These are phyloP conservation scores for Drosophila murphyi DNA, from an alignment of 1,140 invertebrate species.

Conservation along the genomic window DNA sequence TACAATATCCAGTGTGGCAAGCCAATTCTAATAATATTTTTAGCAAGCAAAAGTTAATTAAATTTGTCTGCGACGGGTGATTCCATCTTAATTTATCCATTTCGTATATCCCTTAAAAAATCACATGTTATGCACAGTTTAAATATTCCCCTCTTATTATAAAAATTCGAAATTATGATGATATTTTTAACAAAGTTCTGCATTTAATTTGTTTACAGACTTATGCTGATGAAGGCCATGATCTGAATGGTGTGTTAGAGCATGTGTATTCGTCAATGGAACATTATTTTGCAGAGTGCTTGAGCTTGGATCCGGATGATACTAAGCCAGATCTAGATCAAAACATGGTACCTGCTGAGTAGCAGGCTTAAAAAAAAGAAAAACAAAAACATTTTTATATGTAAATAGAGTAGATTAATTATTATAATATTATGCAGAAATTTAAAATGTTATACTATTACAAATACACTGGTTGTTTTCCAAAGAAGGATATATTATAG, in stretches of 20 bases:
- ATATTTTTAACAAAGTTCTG: neutral
- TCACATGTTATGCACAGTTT: no score
- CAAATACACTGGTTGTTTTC: conserved; percentile 31
- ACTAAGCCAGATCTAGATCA: conserved; percentile 79
- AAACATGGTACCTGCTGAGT: conserved; percentile 80
- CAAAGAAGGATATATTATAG: conserved; percentile 18
- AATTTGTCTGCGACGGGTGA: no score
- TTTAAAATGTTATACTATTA: conserved; percentile 43
- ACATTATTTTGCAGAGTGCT: conserved; percentile 92
- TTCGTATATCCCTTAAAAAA: no score
- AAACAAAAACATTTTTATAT: conserved; percentile 10
- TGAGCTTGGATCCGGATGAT: conserved; percentile 91
- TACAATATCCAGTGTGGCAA: no score
- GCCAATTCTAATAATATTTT: no score
- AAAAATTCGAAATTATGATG: neutral
- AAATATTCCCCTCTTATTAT: no score
- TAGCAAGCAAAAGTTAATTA: no score
- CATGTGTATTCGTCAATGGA: conserved; percentile 94
- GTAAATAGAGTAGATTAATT: conserved; percentile 51
- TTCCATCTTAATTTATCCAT: no score
- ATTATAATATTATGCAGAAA: conserved; percentile 26
- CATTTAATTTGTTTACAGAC: conserved; percentile 86
- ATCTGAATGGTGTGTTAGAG: conserved; percentile 90
- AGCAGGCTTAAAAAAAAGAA: conserved; percentile 30
- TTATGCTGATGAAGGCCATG: conserved; percentile 93